These are phyloP conservation scores for Geotrupes spiniger DNA, from an alignment of 2,888 invertebrate genomes.

Conservation along the genomic window DNA sequence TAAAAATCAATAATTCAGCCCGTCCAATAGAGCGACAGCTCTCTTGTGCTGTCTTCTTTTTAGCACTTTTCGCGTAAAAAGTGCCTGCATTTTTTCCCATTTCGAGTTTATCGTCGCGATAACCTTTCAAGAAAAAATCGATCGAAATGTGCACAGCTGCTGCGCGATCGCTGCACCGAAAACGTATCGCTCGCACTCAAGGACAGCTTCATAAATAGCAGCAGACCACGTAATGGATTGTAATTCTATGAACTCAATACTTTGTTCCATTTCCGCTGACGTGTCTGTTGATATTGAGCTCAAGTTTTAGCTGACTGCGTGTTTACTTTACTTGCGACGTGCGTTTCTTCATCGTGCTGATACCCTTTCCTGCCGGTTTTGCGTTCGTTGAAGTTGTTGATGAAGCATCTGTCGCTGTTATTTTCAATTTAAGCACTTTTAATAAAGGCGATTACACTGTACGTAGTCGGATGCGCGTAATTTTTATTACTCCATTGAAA, in stretches of 20 bases:
- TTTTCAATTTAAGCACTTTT: too few relatives aligned
- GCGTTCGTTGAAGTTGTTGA: too few relatives aligned
- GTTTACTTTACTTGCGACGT: too few relatives aligned
- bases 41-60: background rate
- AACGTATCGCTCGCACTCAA: background rate
- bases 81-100: background rate
- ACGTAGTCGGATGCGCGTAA: too few relatives aligned
- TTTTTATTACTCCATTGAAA: too few relatives aligned
- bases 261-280: conserved; percentile 1
- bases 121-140: conserved; percentile 3
- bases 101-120: conserved; percentile 5
- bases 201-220: conserved; percentile 3
- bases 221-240: background rate
- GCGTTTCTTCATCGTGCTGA: too few relatives aligned
- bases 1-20: conserved; percentile 19
- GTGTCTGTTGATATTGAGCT: background rate
- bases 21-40: conserved; percentile 5
- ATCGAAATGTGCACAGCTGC: background rate
- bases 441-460: too few relatives aligned
- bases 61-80: background rate
- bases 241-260: background rate
- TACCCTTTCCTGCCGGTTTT: too few relatives aligned
- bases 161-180: background rate
- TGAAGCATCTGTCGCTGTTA: too few relatives aligned
- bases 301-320: too few relatives aligned